Conservation (phyloP, 2,797 vertebrate species). For the Chrysocyon brachyurus region DNA sequence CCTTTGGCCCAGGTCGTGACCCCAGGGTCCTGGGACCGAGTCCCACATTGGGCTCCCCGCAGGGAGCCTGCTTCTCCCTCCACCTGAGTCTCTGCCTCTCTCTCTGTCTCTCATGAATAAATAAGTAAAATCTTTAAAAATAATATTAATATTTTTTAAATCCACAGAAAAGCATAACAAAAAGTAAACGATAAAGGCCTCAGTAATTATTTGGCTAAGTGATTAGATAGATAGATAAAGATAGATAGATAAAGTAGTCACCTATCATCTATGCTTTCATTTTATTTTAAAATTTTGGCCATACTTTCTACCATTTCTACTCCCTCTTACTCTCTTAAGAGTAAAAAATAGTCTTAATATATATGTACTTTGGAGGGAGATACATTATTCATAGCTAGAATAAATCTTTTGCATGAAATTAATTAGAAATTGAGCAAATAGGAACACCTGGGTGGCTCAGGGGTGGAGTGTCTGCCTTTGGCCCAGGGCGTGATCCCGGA, state of each 20-base stretch:
- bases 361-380: neutral
- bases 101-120: too few species aligned
- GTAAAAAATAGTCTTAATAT: neutral
- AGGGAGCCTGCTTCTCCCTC: too few species aligned
- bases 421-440: neutral
- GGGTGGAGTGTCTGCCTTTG: too few species aligned
- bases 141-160: neutral
- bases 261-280: neutral
- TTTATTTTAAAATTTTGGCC: neutral
- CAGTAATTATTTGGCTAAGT: neutral
- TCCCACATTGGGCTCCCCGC: too few species aligned
- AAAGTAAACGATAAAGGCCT: neutral
- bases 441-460: too few species aligned
- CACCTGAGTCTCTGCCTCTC: too few species aligned
- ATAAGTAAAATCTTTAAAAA: too few species aligned
- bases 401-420: constrained; percentile 1
- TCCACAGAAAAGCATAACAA: neutral
- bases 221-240: neutral
- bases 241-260: neutral
- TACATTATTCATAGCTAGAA: neutral
- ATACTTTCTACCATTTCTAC: neutral
- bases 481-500: too few species aligned
- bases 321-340: neutral
- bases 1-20: too few species aligned
- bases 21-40: too few species aligned